Evolutionary conservation across 2,888 invertebrate genomes (phyloP), one percentile per base, ranked within the genome.

Genomic region (Pterostichus niger): DNA sequence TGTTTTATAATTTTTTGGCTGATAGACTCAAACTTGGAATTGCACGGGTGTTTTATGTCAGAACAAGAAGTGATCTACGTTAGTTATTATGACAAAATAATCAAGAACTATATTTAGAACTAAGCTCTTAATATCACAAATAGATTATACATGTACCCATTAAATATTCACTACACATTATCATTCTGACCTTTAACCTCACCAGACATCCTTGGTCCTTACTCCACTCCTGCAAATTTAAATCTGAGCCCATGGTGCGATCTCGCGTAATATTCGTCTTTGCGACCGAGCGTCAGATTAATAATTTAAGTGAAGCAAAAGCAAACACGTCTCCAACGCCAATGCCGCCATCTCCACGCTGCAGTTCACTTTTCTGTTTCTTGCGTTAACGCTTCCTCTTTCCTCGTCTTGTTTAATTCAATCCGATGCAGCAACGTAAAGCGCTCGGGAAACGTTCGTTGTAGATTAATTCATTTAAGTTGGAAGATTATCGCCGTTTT

Each of bases 331-430:
- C 24, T 1, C 24, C 3, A 24, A 40, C 13, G 64, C 40, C 64
- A 61, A 31, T 15, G 31, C 54, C 13, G 64, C 40, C 64, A 61
- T 61, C 15, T 61, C 54, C 54, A 11, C 31, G 33, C 24, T 59
- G 10, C 31, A 59, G 5, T 31, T 24, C 59, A 40, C 40, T 68
- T 68, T 68, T n/a, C 11, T 68, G n/a, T 40, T 68, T 40, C 17
- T 15, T n/a, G n/a, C n/a, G n/a, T n/a, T n/a, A n/a, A n/a, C n/a
- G n/a, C n/a, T 17, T 15, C 15, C 6, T 7, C 24, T 13, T 40
- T 68, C 15, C 13, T 68, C n/a, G 13, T 68, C 64, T 59, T 33
- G 64, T 35, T 68, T 68, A 68, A 68, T 68, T 68, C 64, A 13
- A 68, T 68, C 31, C 24, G 59, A 59, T 59, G 59, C 59, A 59